Percentiles rank a stretch among this genome's conserved stretches.
phyloP scores from a whole-genome alignment of 2,797 vertebrate genomes.

The Scyliorhinus canicula region DNA sequence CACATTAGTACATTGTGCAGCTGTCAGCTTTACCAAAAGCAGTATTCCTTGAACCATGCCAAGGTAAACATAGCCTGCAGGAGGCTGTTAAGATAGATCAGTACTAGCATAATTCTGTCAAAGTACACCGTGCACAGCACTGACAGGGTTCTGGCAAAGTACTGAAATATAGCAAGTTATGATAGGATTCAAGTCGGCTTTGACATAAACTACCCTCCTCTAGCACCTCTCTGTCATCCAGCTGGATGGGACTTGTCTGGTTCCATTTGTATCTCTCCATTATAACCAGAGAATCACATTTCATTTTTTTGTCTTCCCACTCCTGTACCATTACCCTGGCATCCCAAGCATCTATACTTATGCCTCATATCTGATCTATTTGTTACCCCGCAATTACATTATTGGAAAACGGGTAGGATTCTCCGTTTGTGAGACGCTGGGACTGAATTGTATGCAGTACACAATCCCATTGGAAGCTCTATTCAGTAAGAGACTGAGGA shows the following conservation, averaged over 20 bases:
- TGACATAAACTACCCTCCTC: background rate
- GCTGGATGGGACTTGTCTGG: no score
- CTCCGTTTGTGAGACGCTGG: no score
- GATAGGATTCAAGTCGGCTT: background rate
- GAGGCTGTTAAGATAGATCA: background rate
- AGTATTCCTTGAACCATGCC: background rate
- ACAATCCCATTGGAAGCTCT: no score
- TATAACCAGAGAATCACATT: no score
- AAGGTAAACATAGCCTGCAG: background rate
- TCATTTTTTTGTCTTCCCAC: background rate
- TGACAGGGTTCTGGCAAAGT: background rate
- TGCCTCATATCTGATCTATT: background rate
- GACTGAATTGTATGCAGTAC: no score
- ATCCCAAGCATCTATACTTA: background rate
- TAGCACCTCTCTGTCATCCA: background rate
- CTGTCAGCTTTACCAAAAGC: background rate
- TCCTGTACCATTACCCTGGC: background rate
- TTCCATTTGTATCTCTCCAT: no score
- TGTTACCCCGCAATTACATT: background rate
- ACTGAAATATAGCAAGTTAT: background rate
- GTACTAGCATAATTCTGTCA: background rate
- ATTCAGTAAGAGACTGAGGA: no score
- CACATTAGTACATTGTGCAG: background rate
- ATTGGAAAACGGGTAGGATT: no score
- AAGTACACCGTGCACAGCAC: background rate